These are phyloP conservation scores for Mus musculus DNA, from an alignment of 2,113 vertebrate genomes.

Conservation along the genomic window GRCm39 chr10:87962001-87962500, in stretches of 20 bases:
- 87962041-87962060: conserved; percentile 90
- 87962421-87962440: conserved; percentile 2
- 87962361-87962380: conserved; percentile 17
- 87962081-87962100: conserved; percentile 91
- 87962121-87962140: conserved; percentile 95
- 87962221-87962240: conserved; percentile 11
- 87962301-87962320: conserved; percentile 42
- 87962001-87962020: conserved; percentile 87
- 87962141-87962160: conserved; percentile 93
- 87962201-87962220: conserved; percentile 64
- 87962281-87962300: background rate
- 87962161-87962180: conserved; percentile 89
- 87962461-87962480: background rate
- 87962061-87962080: conserved; percentile 92
- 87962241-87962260: background rate
- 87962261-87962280: conserved; percentile 19
- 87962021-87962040: conserved; percentile 92
- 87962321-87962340: background rate
- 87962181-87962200: conserved; percentile 84
- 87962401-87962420: conserved; percentile 1
- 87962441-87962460: background rate
- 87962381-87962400: background rate
- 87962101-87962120: conserved; percentile 92
- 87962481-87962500: background rate
- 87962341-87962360: background rate